phyloP scores from a whole-genome alignment of 2,797 vertebrate genomes.

The Serranus cabrilla region DNA sequence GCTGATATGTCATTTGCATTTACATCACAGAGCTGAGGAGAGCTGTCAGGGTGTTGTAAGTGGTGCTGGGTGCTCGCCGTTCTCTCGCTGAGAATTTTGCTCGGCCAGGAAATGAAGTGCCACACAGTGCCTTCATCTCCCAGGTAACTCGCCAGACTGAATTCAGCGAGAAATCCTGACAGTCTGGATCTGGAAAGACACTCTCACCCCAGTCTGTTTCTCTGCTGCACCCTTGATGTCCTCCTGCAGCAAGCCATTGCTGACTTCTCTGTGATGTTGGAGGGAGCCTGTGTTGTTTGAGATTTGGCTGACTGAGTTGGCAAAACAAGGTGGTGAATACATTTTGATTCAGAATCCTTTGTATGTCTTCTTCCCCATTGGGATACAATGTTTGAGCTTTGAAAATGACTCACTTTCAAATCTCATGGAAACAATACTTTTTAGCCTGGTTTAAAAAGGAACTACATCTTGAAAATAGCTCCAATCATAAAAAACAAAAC shows the following conservation, averaged over 20 bases:
- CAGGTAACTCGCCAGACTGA: conserved; percentile 75
- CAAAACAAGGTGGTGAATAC: conserved; percentile 83
- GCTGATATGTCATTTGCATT: conserved; percentile 83
- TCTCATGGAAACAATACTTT: conserved; percentile 79
- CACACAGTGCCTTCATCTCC: conserved; percentile 77
- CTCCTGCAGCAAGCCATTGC: conserved; percentile 75
- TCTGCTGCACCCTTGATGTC: conserved; percentile 80
- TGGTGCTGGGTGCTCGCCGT: conserved; percentile 56
- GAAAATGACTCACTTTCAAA: conserved; percentile 82
- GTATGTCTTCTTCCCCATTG: conserved; percentile 73
- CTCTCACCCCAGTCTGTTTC: conserved; percentile 78
- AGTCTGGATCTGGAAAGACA: conserved; percentile 79
- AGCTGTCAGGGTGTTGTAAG: conserved; percentile 76
- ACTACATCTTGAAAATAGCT: conserved; percentile 80
- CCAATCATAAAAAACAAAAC: conserved; percentile 78
- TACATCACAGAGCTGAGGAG: conserved; percentile 77
- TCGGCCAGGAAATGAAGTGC: conserved; percentile 80
- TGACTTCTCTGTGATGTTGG: conserved; percentile 81
- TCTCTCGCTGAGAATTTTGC: conserved; percentile 67
- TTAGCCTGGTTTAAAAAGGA: conserved; percentile 74
- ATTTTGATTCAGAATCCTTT: conserved; percentile 81
- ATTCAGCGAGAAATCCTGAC: conserved; percentile 75
- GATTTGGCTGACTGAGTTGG: conserved; percentile 85
- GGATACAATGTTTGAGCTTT: conserved; percentile 78
- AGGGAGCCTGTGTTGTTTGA: conserved; percentile 83